Evolutionary conservation across 2,797 vertebrate genomes (phyloP).

Genomic region (Heterohyrax brucei): DNA sequence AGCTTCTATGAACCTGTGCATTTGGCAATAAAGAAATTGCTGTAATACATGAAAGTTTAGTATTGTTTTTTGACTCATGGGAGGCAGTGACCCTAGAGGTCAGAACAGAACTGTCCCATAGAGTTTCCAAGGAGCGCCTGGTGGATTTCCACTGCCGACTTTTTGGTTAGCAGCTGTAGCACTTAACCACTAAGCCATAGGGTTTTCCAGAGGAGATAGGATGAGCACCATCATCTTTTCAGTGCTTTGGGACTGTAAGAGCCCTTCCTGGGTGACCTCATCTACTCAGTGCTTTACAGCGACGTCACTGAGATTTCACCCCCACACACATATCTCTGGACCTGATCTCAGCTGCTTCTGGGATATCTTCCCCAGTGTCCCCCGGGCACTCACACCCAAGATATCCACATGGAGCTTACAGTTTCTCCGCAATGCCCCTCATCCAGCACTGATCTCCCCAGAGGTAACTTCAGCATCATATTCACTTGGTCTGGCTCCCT

Average conservation of each 20-base stretch:
- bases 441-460: neutral
- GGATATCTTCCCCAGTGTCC: neutral
- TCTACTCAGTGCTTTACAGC: neutral
- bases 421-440: no score
- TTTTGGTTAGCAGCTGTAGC: no score
- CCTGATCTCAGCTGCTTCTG: neutral
- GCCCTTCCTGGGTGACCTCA: neutral
- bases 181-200: no score
- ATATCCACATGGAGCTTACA: neutral
- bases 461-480: neutral
- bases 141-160: no score
- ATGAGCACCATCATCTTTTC: neutral
- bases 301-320: neutral
- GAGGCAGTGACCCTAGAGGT: no score
- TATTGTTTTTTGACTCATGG: rapidly evolving
- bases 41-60: neutral
- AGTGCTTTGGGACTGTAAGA: neutral
- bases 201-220: no score
- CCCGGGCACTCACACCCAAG: neutral
- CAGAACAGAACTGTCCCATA: no score
- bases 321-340: neutral
- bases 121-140: no score
- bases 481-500: neutral
- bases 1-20: neutral
- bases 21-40: neutral